Evolutionary conservation across 2,888 invertebrate genomes (phyloP), one percentile per base, ranked within the genome.

Genomic region (Lepidochrysops patricia): DNA sequence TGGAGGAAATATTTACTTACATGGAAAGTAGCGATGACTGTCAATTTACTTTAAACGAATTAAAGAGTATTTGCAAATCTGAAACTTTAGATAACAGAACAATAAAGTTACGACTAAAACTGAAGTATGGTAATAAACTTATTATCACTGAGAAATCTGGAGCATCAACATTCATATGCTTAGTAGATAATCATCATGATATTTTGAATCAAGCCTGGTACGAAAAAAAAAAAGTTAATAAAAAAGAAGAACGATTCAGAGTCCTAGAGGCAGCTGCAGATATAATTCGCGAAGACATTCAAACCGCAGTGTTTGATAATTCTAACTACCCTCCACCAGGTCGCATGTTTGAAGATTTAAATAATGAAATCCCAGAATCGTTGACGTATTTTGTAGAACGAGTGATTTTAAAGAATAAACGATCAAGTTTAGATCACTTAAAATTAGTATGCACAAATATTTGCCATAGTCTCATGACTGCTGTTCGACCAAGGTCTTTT

Each of bases 1-100:
- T 78, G 73, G 70, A 76, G 61, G 72, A 76, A 71, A 72, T 72
- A 68, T 74, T 72, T 63, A 56, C 63, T 34, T 68, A 64, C 57
- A 62, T 64, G 13, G 60, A 60, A 60, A 63, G 49, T 54, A 64
- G 64, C 19, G 61, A 64, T 62, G 65, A 63, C 15, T 62, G 60
- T 61, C 67, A 62, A 59, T 64, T 63, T 48, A 58, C 62, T 57
- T 64, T 64, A 19, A 43, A 60, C 19, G 66, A 66, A 62, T 59
- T 67, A 61, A 15, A 62, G 62, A 65, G 68, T 26, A 37, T 60
- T 60, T 52, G 63, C 60, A 70, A 69, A 63, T 62, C 27, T 59
- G n/a, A n/a, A n/a, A 50, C 54, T 50, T 9, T 61, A 61, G 60
- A 62, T 58, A 58, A 50, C 54, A 64, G 61, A 62, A 73, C 68